Evolutionary conservation across 2,797 vertebrate genomes (phyloP), one percentile per base, ranked within the genome.

Genomic region (Sphenopsis melanotis): DNA sequence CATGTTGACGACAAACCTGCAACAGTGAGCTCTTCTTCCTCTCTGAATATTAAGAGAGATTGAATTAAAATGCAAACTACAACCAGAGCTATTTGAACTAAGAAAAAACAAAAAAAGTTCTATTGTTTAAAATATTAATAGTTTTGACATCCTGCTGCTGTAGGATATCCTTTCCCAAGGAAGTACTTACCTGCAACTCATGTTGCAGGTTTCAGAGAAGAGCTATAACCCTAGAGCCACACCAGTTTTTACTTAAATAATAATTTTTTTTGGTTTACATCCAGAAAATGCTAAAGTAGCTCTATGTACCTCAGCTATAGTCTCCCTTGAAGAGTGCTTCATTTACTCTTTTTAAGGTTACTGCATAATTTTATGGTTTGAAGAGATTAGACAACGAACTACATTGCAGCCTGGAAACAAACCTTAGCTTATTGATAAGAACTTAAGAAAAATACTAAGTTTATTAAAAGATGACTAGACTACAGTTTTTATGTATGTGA

Each of bases 51-150:
- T 72, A 84, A 74, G 29, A 87, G 41, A 87, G 15, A 55, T 34
- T 84, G 82, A 76, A 94, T 87, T 95, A 66, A 95, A 96, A 87
- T 83, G 44, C 16, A 95, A 96, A 93, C 69, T 71, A 81, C 39
- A 79, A 34, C 16, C 55, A 57, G 26, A 82, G 5, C 18, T 90
- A 80, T 50, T 53, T 69, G 63, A 92, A 77, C n/a, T 46, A 76
- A 36, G 36, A 60, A 63, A 22, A 84, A 61, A 83, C 56, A 1
- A n/a, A 53, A 15, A 16, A 5, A 36, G 52, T 44, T 52, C 20
- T 55, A 17, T 39, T 91, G 68, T 80, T 70, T 41, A 80, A 89
- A 80, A 78, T 64, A n/a, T 27, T 55, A n/a, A 71, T 36, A 47
- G n/a, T 60, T 94, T 85, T 52, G 36, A 56, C 15, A 36, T 42